These are phyloP conservation scores for Oreohelix idahoensis DNA, from an alignment of 1,140 invertebrate species.

Conservation along the genomic window DNA sequence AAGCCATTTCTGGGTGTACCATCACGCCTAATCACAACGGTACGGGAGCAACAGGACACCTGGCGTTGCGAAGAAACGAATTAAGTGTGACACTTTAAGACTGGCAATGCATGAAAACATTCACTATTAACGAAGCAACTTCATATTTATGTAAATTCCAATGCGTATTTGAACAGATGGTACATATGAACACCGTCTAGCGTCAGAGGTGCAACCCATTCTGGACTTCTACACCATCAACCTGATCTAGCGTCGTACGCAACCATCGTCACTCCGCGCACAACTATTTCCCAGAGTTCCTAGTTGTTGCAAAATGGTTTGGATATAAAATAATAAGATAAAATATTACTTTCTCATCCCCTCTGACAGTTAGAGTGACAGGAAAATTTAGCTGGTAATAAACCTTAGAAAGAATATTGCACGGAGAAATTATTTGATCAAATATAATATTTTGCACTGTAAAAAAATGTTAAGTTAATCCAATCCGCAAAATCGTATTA, in stretches of 20 bases:
- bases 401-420: too few species aligned
- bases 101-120: not conserved
- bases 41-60: too few species aligned
- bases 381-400: too few species aligned
- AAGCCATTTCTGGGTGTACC: too few species aligned
- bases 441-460: not conserved
- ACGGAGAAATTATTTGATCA: not conserved
- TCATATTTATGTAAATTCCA: not conserved
- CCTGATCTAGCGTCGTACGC: constrained; percentile 36
- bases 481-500: not conserved
- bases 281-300: constrained; percentile 36
- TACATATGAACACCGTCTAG: not conserved
- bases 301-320: not conserved
- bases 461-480: not conserved
- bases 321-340: not conserved
- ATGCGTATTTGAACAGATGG: not conserved
- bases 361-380: too few species aligned
- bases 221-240: not conserved
- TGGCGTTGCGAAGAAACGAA: too few species aligned
- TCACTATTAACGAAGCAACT: not conserved
- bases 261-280: constrained; percentile 27
- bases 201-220: not conserved
- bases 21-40: too few species aligned
- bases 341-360: too few species aligned
- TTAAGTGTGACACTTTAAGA: too few species aligned